Base-by-base conservation (phyloP, 2,888 invertebrate species). In the Sisyra nigra region DNA sequence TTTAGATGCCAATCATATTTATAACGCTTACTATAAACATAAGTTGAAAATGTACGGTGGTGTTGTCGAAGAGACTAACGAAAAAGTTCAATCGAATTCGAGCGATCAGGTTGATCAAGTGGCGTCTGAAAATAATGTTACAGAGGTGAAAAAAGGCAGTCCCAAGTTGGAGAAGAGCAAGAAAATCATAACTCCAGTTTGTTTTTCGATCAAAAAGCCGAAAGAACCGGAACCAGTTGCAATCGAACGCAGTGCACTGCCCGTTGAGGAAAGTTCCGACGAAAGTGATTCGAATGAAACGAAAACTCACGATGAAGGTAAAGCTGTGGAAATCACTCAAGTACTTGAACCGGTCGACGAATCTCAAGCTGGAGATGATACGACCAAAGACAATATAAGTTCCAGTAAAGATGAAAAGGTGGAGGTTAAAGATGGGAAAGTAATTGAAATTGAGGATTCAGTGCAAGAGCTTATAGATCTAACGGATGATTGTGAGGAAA, bases 201-300 rank as follows among this genome's bases (percentile, higher is more conserved):
- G 84, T 45, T 89, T 88, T 59, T 88, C 86, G 0, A 86, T 88
- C 34, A 82, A 81, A 54, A 87, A 87, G 56, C 67, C 77, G 0
- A 86, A 85, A 56, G 87, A 83, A 45, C 75, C 76, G 0, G 75
- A 77, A 39, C 64, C 70, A 0, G 66, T 71, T 2, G 61, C 77
- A 2, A 69, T 80, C 3, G 61, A 64, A 42, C 85, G 80, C 57
- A 82, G 80, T 42, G 80, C 83, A 0, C 55, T 88, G 32, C 81
- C 83, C 0, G 69, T 83, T 51, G 85, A 85, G 53, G 78, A 78
- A 14, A 83, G 82, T 48, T 73, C 75, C n/a, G 80, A 78, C 8
- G 79, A 80, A 11, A 73, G 72, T 8, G 24, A 24, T 24, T 5
- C 24, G 24, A 40, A 45, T 42, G 11, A 39, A 39, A 41, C 42